These are phyloP conservation scores for Caenorhabditis drosophilae DNA, from an alignment of 2,888 invertebrate genomes.

Conservation along the genomic window DNA sequence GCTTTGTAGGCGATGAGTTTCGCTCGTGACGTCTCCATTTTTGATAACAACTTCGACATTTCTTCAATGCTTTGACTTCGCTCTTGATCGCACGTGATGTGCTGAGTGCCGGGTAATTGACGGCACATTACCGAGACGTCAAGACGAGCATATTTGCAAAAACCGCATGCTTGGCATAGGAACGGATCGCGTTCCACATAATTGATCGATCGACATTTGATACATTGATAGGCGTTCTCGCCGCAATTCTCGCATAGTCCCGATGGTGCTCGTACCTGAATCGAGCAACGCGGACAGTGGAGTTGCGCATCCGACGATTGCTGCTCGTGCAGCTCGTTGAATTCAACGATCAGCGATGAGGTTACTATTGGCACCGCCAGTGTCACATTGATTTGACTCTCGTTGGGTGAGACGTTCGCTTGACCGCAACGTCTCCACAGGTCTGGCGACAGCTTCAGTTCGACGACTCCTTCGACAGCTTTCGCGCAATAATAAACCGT, in stretches of 20 bases:
- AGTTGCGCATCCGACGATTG: slow-evolving; percentile 81
- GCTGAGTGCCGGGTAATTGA: slow-evolving; percentile 91
- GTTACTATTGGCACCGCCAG: slow-evolving; percentile 82
- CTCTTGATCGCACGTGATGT: slow-evolving; percentile 94
- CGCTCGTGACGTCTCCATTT: slow-evolving; percentile 90
- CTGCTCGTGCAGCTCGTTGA: slow-evolving; percentile 95
- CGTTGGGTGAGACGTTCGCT: slow-evolving; percentile 71
- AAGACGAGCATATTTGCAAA: slow-evolving; percentile 98
- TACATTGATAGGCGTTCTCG: slow-evolving; percentile 98
- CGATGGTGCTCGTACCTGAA: slow-evolving; percentile 93
- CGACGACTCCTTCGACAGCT: slow-evolving; percentile 90
- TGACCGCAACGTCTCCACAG: slow-evolving; percentile 93
- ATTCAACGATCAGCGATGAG: slow-evolving; percentile 97
- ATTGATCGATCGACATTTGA: slow-evolving; percentile 96
- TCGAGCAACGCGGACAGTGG: slow-evolving; percentile 77
- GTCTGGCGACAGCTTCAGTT: slow-evolving; percentile 82
- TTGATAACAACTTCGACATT: slow-evolving; percentile 87
- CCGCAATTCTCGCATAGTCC: slow-evolving; percentile 96
- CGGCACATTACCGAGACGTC: slow-evolving; percentile 90
- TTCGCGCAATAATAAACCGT: slow-evolving; percentile 96
- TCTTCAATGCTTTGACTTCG: slow-evolving; percentile 74
- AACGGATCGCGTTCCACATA: slow-evolving; percentile 99
- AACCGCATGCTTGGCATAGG: slow-evolving; percentile 96
- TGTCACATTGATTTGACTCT: slow-evolving; percentile 31
- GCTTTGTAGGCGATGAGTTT: slow-evolving; percentile 89